phyloP scores from a whole-genome alignment of 2,888 invertebrate genomes.

The Drepana falcataria region DNA sequence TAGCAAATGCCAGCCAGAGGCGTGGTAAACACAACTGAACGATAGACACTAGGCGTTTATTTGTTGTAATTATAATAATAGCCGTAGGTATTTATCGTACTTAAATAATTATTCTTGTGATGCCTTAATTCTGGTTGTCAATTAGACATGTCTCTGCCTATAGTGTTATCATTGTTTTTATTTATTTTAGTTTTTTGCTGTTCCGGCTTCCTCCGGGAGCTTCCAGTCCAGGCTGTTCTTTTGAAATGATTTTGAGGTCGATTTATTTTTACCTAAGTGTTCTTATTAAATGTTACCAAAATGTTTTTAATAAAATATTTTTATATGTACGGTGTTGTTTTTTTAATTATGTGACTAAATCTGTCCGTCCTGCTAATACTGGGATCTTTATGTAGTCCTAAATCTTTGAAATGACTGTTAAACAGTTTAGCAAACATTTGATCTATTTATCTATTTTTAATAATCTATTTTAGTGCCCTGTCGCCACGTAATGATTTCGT shows the following conservation, averaged over 20 bases:
- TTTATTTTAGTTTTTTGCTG: conserved; percentile 74
- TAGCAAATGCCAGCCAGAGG: conserved; percentile 41
- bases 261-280: conserved; percentile 81
- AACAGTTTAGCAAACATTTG: too few species aligned
- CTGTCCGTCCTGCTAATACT: too few species aligned
- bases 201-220: conserved; percentile 79
- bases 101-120: conserved; percentile 80
- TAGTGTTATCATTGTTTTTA: conserved; percentile 77
- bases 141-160: conserved; percentile 79
- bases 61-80: conserved; percentile 79
- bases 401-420: too few species aligned
- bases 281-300: conserved; percentile 81
- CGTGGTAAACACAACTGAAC: conserved; percentile 44
- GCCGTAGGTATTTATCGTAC: conserved; percentile 79
- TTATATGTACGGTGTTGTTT: conserved; percentile 66
- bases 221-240: conserved; percentile 80
- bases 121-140: conserved; percentile 81
- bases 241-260: conserved; percentile 79
- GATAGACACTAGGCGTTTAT: conserved; percentile 69
- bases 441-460: too few species aligned
- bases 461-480: too few species aligned
- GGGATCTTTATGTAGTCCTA: too few species aligned
- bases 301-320: conserved; percentile 81
- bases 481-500: too few species aligned
- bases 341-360: conserved; percentile 16